Percentiles rank a stretch among this genome's conserved stretches.
These are phyloP conservation scores for Automeris io DNA, from an alignment of 2,888 invertebrate species.

Conservation along the genomic window DNA sequence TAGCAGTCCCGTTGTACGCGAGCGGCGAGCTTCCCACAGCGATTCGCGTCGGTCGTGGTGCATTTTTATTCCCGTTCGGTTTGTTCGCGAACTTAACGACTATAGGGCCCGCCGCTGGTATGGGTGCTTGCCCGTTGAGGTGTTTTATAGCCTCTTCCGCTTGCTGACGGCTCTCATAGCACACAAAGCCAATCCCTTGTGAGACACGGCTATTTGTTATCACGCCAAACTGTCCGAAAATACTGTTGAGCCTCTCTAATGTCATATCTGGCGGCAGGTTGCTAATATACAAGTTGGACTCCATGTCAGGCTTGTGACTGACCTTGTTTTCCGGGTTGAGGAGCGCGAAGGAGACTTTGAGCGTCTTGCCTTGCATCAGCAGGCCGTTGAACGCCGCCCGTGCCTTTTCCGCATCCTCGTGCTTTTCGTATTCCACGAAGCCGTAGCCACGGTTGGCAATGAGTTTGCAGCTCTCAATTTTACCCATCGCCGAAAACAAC, in stretches of 20 bases:
- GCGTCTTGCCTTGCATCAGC: slow-evolving; percentile 72
- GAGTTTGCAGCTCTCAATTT: slow-evolving; percentile 71
- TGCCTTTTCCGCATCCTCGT: slow-evolving; percentile 76
- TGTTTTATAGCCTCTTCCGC: slow-evolving; percentile 69
- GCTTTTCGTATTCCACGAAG: slow-evolving; percentile 70
- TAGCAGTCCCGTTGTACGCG: slow-evolving; percentile 59
- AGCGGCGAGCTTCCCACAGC: slow-evolving; percentile 43
- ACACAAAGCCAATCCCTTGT: slow-evolving; percentile 72
- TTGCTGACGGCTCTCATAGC: slow-evolving; percentile 62
- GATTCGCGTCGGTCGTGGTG: slow-evolving; percentile 53
- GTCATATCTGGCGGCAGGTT: slow-evolving; percentile 74
- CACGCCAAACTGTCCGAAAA: slow-evolving; percentile 61
- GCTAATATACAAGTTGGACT: slow-evolving; percentile 72
- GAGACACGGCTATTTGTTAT: slow-evolving; percentile 73
- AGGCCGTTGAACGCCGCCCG: slow-evolving; percentile 71
- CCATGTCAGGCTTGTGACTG: slow-evolving; percentile 70
- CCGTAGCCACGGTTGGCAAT: slow-evolving; percentile 73
- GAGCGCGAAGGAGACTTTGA: slow-evolving; percentile 72
- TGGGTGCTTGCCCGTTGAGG: slow-evolving; percentile 65
- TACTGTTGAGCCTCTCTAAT: slow-evolving; percentile 61
- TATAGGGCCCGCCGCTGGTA: slow-evolving; percentile 61
- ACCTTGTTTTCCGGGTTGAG: slow-evolving; percentile 72
- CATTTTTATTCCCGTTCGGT: slow-evolving; percentile 61
- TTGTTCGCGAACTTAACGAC: slow-evolving; percentile 73
- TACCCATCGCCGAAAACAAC: slow-evolving; percentile 73